Conservation (phyloP, 2,888 invertebrate species). For the Aproaerema taeniolella region DNA sequence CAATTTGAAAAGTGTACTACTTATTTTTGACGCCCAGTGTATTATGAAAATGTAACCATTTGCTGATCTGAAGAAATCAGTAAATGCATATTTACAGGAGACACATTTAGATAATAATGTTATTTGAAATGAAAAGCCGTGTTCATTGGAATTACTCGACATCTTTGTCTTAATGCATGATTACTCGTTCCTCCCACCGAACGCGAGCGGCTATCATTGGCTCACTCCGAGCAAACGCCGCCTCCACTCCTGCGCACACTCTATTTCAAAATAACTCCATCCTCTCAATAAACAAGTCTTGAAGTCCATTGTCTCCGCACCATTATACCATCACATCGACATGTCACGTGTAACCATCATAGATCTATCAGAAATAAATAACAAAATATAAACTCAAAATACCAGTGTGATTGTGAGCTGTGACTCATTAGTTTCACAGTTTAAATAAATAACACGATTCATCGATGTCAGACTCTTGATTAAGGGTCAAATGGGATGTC, state of each 20-base stretch:
- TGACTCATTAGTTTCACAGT: constrained; percentile 35
- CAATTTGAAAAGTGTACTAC: too few relatives aligned
- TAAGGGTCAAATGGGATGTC: neutral
- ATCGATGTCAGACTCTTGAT: neutral
- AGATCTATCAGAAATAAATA: constrained; percentile 56
- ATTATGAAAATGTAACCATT: too few relatives aligned
- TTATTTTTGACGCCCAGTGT: too few relatives aligned
- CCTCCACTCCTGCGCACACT: constrained; percentile 69
- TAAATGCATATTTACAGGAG: too few relatives aligned
- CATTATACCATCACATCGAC: constrained; percentile 61
- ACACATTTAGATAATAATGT: too few relatives aligned
- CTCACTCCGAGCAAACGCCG: constrained; percentile 53
- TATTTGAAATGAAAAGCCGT: constrained; percentile 32
- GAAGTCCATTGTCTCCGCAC: constrained; percentile 67
- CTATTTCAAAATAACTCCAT: constrained; percentile 71
- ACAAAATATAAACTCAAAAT: constrained; percentile 19
- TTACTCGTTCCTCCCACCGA: constrained; percentile 68
- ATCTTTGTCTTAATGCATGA: constrained; percentile 57
- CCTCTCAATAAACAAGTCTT: constrained; percentile 72
- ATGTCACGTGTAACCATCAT: constrained; percentile 50
- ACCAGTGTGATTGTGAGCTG: constrained; percentile 21
- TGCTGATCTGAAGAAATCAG: too few relatives aligned
- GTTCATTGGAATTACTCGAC: constrained; percentile 46
- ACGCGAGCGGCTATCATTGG: constrained; percentile 60
- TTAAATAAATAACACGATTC: neutral